Conservation (phyloP, 2,888 invertebrate genomes). For the Aleiodes testaceus region DNA sequence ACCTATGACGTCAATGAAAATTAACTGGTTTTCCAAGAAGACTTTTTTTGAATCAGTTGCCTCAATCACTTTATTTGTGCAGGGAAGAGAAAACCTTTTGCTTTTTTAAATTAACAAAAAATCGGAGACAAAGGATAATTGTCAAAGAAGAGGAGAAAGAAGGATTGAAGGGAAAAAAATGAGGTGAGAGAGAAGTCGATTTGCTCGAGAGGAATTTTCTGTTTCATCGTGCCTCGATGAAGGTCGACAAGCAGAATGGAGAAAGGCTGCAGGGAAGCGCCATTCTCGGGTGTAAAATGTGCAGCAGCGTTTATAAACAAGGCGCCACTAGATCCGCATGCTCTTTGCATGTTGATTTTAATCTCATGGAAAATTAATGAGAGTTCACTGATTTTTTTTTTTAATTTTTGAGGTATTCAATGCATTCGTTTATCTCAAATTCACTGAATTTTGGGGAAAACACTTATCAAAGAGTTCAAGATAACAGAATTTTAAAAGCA, state of each 20-base stretch:
- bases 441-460: no score
- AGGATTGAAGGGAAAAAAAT: constrained; percentile 13
- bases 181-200: constrained; percentile 32
- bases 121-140: constrained; percentile 15
- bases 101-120: no score
- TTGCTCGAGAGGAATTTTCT: constrained; percentile 46
- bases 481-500: background rate
- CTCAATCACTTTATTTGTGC: no score
- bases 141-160: constrained; percentile 18
- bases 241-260: constrained; percentile 53
- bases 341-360: constrained; percentile 16
- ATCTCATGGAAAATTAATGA: constrained; percentile 17
- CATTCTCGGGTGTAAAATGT: constrained; percentile 36
- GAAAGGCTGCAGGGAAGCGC: constrained; percentile 48
- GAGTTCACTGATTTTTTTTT: background rate
- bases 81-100: no score
- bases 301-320: constrained; percentile 10
- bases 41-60: no score
- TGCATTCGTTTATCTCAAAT: no score
- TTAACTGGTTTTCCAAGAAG: no score
- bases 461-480: background rate
- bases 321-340: constrained; percentile 42
- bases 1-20: no score
- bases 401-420: no score
- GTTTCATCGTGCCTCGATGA: constrained; percentile 45